Base-by-base conservation (phyloP, 2,888 invertebrate genomes). In the Pristionchus maxplancki region DNA sequence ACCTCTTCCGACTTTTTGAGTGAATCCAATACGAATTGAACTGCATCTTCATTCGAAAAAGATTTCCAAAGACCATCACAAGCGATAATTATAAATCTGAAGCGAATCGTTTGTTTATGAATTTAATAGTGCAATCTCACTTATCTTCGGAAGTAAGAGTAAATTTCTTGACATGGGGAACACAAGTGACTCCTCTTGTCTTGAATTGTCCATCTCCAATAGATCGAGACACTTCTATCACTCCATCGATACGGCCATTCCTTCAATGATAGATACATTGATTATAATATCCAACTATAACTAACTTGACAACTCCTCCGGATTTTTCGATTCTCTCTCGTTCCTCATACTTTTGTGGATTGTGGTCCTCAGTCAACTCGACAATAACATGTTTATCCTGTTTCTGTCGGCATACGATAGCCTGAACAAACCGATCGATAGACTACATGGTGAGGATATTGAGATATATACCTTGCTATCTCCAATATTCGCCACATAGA, bases 61-160 rank as follows among this genome's bases (percentile, higher is more conserved):
- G 95, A 94, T 91, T 96, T 96, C 96, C 96, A 96, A n/a, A 96
- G 93, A 5, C 96, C 96, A 93, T 96, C 96, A 93, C 96, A 96
- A 6, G 95, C 96, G 48, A 96, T 94, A 78, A 96, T 92, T 4
- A 96, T 92, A 93, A 95, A 96, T 90, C 95, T 96, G 92, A 93
- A 92, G 81, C 90, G 8, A 48, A 50, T 13, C 34, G 15, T 13
- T n/a, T 31, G 13, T 0, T 31, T 20, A 20, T 24, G n/a, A 67
- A 28, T 40, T 31, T 9, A n/a, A 62, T 15, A 86, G 31, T 44
- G 0, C 17, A 87, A 40, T 91, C 91, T 90, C 89, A 95, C 95
- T 94, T 95, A 91, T 96, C 96, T 90, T 95, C 93, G 24, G 93
- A 93, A 24, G 95, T 95, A 0, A 96, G 92, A 89, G 95, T 95